Evolutionary conservation across 2,888 invertebrate genomes (phyloP).

Genomic region (Leptopilina myrica): DNA sequence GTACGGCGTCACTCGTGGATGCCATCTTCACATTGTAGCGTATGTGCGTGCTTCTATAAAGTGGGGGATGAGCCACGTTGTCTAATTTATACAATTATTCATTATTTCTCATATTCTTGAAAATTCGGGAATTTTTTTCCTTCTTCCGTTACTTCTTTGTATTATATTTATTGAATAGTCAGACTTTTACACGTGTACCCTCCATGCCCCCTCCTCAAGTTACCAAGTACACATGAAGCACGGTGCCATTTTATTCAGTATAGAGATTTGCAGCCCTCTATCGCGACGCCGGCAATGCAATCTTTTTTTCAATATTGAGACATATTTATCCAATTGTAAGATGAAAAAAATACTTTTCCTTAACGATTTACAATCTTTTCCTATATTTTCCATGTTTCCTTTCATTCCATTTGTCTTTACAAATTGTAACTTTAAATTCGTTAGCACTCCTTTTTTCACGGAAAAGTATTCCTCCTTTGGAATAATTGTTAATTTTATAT

Average conservation of each 20-base stretch:
- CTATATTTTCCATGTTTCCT: background rate
- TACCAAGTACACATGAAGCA: constrained; percentile 38
- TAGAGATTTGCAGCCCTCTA: constrained; percentile 24
- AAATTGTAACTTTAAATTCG: background rate
- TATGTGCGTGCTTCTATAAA: constrained; percentile 63
- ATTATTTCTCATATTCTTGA: background rate
- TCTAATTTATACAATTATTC: constrained; percentile 10
- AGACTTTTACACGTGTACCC: constrained; percentile 56
- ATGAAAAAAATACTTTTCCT: background rate
- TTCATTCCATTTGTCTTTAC: background rate
- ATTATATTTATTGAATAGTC: constrained; percentile 38
- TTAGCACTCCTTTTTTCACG: background rate
- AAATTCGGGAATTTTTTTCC: background rate
- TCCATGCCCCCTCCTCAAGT: constrained; percentile 45
- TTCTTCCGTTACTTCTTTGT: background rate
- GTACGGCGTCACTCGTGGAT: constrained; percentile 72
- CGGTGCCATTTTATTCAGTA: constrained; percentile 64
- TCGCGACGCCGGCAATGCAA: constrained; percentile 11
- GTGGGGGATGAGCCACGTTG: constrained; percentile 68
- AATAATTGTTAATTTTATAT: background rate
- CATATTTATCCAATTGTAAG: constrained; percentile 23
- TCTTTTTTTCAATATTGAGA: constrained; percentile 22
- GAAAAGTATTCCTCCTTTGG: background rate
- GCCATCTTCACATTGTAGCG: constrained; percentile 72
- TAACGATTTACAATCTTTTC: background rate